Conservation (phyloP, 2,797 vertebrate species). For the Epinephelus malabaricus region DNA sequence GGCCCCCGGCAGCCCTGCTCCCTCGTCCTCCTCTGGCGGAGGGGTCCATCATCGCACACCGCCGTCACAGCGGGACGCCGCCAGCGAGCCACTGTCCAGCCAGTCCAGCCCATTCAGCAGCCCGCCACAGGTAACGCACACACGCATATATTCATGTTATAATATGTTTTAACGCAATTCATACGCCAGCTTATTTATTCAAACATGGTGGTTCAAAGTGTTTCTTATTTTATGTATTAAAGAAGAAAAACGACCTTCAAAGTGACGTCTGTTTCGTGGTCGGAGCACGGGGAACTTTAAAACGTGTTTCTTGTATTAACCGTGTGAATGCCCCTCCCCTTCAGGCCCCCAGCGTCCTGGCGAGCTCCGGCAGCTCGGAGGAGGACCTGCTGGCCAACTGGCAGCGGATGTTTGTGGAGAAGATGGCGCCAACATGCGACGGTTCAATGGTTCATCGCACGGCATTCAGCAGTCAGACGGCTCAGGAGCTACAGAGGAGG, state of each 20-base stretch:
- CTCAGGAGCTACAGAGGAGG: constrained; percentile 87
- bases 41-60: constrained; percentile 61
- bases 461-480: constrained; percentile 89
- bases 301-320: too few relatives aligned
- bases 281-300: too few relatives aligned
- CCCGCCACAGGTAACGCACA: constrained; percentile 78
- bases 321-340: too few relatives aligned
- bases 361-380: constrained; percentile 94
- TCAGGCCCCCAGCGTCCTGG: constrained; percentile 87
- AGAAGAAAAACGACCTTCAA: too few relatives aligned
- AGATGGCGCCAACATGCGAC: constrained; percentile 86
- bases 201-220: too few relatives aligned
- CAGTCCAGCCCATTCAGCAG: constrained; percentile 91
- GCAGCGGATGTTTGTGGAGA: constrained; percentile 97
- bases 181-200: too few relatives aligned
- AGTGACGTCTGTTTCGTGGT: too few relatives aligned
- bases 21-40: constrained; percentile 72
- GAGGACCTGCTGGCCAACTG: constrained; percentile 95
- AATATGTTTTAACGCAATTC: too few relatives aligned
- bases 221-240: too few relatives aligned
- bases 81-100: constrained; percentile 83
- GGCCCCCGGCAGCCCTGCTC: constrained; percentile 87
- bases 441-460: constrained; percentile 89
- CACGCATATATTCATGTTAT: too few relatives aligned
- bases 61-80: constrained; percentile 64